Evolutionary conservation across 2,797 vertebrate genomes (phyloP), one percentile per base, ranked within the genome.

Genomic region (Falco rusticolus): DNA sequence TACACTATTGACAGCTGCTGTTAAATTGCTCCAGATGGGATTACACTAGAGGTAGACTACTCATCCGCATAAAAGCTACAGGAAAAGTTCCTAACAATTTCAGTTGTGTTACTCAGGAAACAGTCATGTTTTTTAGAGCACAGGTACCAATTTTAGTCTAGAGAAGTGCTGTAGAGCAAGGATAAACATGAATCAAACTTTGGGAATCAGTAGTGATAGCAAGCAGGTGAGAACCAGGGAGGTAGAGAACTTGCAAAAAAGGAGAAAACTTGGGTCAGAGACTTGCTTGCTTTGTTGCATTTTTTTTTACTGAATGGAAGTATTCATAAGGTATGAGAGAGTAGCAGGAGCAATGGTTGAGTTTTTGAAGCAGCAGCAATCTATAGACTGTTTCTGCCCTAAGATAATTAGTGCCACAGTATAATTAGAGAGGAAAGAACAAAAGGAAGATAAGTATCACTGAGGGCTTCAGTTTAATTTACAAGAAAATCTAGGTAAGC

Each of bases 391-490:
- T 29, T 84, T 86, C 75, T 88, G 54, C 47, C 76, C 41, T 71
- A n/a, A 85, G 50, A 61, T 91, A 91, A 94, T 94, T 88, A 94
- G 28, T 69, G 11, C 37, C 63, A 70, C 5, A 6, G 63, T 69
- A 19, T 89, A 94, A 93, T 84, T 93, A 90, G 91, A 90, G 83
- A 85, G 39, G 39, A 72, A 86, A 72, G 76, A 94, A 85, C 31
- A 84, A 87, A 88, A 95, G 69, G 45, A 77, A 91, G 43, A 15
- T 51, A 77, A 68, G 29, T 78, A 48, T 70, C 5, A 4, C 54
- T 90, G 71, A 78, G 54, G 43, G 72, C 82, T 81, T 86, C 28
- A 19, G 61, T 91, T 93, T 90, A 88, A 91, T 93, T 90, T 88
- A 59, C 43, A 86, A 86, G 50, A 70, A 76, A 75, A 43, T 72